These are phyloP conservation scores for Mionectes olivaceus DNA, from an alignment of 2,797 vertebrate species.

Conservation along the genomic window DNA sequence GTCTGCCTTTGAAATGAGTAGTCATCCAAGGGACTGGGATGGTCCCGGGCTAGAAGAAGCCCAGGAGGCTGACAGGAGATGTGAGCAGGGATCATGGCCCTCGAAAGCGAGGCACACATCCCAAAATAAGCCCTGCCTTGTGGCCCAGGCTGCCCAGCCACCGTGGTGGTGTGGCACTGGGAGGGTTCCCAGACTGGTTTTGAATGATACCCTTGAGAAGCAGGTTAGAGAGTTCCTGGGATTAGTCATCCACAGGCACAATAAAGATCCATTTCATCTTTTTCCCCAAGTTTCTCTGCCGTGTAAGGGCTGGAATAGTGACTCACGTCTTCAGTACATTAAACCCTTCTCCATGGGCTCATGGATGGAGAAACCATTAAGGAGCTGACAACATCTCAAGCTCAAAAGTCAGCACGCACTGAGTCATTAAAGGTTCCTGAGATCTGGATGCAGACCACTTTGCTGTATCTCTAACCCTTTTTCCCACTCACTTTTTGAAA, in stretches of 20 bases:
- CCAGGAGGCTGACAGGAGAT: background rate
- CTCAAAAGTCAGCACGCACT: background rate
- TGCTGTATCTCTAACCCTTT: background rate
- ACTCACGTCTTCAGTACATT: background rate
- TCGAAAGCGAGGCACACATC: background rate
- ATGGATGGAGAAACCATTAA: constrained; percentile 40
- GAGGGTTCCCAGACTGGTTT: background rate
- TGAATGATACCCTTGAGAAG: background rate
- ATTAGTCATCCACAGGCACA: background rate
- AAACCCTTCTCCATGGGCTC: background rate
- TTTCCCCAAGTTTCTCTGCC: background rate
- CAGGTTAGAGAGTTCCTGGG: background rate
- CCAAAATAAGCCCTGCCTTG: background rate
- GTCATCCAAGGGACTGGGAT: background rate
- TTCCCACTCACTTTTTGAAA: constrained; percentile 15
- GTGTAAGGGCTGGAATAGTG: background rate
- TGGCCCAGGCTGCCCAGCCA: background rate
- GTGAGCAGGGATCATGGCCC: background rate
- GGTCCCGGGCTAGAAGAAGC: background rate
- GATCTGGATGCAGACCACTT: background rate
- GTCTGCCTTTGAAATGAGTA: constrained; percentile 41
- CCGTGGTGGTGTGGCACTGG: background rate
- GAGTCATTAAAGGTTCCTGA: background rate
- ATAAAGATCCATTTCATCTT: background rate
- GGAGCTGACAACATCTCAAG: background rate